A percentile compares a stretch with the other conserved stretches of the same genome.
phyloP scores from a whole-genome alignment of 2,113 vertebrate genomes.

The Megaceryle torquata region DNA sequence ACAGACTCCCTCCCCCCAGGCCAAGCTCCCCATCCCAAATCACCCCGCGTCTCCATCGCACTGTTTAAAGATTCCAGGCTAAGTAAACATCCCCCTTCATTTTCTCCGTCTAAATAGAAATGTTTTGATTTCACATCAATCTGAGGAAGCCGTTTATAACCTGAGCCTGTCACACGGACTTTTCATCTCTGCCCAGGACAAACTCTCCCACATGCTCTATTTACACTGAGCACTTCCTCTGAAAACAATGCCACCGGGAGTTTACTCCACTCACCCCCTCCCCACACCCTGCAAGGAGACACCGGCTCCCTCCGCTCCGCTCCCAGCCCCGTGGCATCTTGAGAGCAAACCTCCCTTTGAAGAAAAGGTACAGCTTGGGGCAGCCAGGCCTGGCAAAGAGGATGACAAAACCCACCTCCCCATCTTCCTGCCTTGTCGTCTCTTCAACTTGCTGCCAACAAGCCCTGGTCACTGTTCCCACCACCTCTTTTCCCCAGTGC shows the following conservation, averaged over 20 bases:
- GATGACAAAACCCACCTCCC: not conserved
- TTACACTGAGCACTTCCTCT: slow-evolving; percentile 93
- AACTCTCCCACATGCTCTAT: slow-evolving; percentile 83
- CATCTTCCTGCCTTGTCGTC: not conserved
- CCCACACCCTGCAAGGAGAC: slow-evolving; percentile 4
- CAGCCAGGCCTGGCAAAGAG: not conserved
- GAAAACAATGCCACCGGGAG: slow-evolving; percentile 91
- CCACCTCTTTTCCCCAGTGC: not conserved
- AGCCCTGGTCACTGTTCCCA: not conserved
- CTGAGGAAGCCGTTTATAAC: slow-evolving; percentile 85
- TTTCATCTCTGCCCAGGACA: slow-evolving; percentile 81
- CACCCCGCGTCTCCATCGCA: not conserved
- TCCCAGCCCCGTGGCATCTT: not conserved
- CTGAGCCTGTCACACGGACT: slow-evolving; percentile 74
- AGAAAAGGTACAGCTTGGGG: not conserved
- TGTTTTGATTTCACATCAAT: slow-evolving; percentile 81
- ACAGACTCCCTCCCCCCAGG: not conserved
- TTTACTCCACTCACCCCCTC: slow-evolving; percentile 49
- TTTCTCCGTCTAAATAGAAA: slow-evolving; percentile 78
- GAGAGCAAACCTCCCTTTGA: not conserved
- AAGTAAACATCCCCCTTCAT: slow-evolving; percentile 80
- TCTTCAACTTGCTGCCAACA: not conserved
- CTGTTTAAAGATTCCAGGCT: slow-evolving; percentile 71
- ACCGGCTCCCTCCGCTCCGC: not conserved
- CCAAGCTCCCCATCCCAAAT: slow-evolving; percentile 32